Conservation (phyloP, 2,797 vertebrate genomes). For the Craterocephalus amniculus region DNA sequence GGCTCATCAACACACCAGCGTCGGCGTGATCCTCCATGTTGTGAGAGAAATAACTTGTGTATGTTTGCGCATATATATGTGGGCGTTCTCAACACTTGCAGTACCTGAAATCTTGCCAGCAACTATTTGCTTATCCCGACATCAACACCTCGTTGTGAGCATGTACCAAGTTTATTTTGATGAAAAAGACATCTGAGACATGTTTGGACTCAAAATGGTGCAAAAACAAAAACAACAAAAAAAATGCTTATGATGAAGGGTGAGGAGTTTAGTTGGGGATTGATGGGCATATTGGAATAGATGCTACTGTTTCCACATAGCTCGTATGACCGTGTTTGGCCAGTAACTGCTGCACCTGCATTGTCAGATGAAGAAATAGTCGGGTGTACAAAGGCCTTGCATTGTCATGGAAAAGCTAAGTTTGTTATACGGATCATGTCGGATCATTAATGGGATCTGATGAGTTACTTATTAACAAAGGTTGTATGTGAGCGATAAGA, state of each 20-base stretch:
- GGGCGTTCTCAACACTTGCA: conserved; percentile 21
- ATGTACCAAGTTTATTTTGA: neutral
- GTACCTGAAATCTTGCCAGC: conserved; percentile 35
- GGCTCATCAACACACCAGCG: conserved; percentile 45
- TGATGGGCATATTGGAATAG: neutral
- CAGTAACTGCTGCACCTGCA: neutral
- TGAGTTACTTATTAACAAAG: neutral
- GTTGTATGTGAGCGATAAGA: neutral
- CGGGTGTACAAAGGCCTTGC: too few species aligned
- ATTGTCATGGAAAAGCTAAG: neutral
- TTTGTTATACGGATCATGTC: neutral
- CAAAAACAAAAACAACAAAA: neutral
- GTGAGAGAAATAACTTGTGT: neutral
- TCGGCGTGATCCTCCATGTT: conserved; percentile 30
- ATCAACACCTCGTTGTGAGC: neutral
- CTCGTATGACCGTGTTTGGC: conserved; percentile 14
- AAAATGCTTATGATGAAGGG: neutral
- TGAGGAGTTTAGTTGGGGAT: neutral
- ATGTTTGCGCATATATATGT: conserved; percentile 16
- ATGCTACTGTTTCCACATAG: conserved; percentile 12
- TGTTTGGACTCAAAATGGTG: neutral
- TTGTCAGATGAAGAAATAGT: neutral
- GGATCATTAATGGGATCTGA: neutral
- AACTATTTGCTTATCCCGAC: conserved; percentile 19
- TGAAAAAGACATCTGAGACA: neutral